Evolutionary conservation across 2,888 invertebrate genomes (phyloP).

Genomic region (Zhuqinia jingwanae): DNA sequence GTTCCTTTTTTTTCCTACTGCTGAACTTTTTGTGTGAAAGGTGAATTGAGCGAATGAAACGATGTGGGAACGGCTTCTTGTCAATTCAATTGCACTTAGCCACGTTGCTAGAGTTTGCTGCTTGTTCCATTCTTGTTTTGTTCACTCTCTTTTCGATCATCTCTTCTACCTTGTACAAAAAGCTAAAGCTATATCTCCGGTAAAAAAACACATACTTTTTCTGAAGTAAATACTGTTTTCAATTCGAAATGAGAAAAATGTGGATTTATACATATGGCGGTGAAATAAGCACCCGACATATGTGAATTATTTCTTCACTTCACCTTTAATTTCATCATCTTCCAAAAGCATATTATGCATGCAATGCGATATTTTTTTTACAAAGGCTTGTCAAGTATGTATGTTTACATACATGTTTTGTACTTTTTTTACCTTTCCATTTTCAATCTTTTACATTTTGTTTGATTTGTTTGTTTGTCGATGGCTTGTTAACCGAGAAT

Average conservation of each 20-base stretch:
- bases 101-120: background rate
- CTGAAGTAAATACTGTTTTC: too few relatives aligned
- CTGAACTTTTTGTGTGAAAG: constrained; percentile 27
- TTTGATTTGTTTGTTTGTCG: constrained; percentile 16
- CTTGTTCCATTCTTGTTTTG: constrained; percentile 38
- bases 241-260: background rate
- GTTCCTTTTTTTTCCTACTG: background rate
- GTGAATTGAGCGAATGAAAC: constrained; percentile 60
- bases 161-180: too few relatives aligned
- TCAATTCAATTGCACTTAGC: constrained; percentile 68
- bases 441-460: background rate
- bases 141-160: background rate
- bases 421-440: background rate
- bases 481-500: constrained; percentile 19
- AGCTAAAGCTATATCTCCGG: too few relatives aligned
- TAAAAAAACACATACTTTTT: too few relatives aligned
- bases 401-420: background rate
- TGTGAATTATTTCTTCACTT: background rate
- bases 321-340: too few relatives aligned
- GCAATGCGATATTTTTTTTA: background rate
- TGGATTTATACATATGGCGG: background rate
- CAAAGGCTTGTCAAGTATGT: background rate
- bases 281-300: too few relatives aligned
- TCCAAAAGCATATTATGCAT: too few relatives aligned
- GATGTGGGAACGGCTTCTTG: constrained; percentile 70